Base-by-base conservation (phyloP, 2,888 invertebrate species). In the Microdon myrmicae region DNA sequence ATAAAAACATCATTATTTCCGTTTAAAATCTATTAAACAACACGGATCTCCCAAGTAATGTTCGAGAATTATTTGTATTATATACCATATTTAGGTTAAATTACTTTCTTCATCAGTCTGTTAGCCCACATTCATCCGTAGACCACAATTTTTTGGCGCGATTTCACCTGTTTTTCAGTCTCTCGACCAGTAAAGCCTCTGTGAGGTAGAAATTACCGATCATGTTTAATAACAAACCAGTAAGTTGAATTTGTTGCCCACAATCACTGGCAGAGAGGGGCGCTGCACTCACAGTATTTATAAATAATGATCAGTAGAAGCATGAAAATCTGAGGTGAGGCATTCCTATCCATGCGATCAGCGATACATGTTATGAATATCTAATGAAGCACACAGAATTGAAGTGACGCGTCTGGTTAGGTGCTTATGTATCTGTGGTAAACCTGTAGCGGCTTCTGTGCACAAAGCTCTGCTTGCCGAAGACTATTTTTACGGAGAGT, bases 331-430 rank as follows among this genome's bases (percentile, higher is more conserved):
- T 55, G 32, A 58, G 51, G 39, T 22, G 34, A 64, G 19, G 22
- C 51, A 64, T 64, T 64, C 64, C 64, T 13, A 53, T 64, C 45
- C 51, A 47, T 51, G 47, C 64, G 26, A 47, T 29, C 64, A 47
- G 26, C 35, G 45, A 20, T 35, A 53, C 64, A 41, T 45, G 43
- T 41, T 43, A 47, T 64, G 64, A 53, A 64, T 64, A 28, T 45
- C 6, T 53, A 64, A 64, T 58, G 20, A 64, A 45, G 29, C 31
- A 26, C 34, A 47, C 56, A 64, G 51, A 58, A 64, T 58, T 47
- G n/a, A 43, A 43, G 41, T 39, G 43, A 49, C 39, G 37, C 9
- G 48, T 28, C n/a, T n/a, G n/a, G n/a, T n/a, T n/a, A n/a, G n/a
- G n/a, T n/a, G n/a, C n/a, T n/a, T n/a, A n/a, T n/a, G n/a, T n/a